Percentiles rank a stretch among this genome's conserved stretches.
Evolutionary conservation across 2,113 vertebrate species (phyloP).

Genomic region (Eira barbara): DNA sequence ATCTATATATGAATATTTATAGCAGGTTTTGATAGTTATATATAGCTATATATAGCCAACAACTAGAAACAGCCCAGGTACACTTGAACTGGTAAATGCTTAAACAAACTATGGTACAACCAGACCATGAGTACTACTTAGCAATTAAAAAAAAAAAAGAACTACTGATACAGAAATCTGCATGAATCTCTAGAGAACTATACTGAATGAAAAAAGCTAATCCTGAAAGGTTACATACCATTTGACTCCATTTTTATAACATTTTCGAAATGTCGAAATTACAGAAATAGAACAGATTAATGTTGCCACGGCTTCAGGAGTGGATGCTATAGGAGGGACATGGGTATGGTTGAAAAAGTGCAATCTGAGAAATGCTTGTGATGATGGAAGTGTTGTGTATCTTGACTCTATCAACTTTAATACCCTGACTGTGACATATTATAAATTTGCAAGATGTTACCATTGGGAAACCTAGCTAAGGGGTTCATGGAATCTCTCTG

Average conservation of each 20-base stretch:
- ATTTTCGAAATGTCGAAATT: not conserved
- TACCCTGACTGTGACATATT: not conserved
- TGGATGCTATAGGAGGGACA: not conserved
- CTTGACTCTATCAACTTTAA: not conserved
- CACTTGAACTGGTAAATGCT: not conserved
- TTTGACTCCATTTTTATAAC: not conserved
- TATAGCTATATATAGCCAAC: not conserved
- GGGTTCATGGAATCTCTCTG: not conserved
- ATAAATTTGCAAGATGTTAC: not conserved
- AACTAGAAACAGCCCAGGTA: not conserved
- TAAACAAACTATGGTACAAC: not conserved
- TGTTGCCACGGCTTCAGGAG: not conserved
- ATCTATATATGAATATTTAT: not conserved
- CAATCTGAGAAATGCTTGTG: not conserved
- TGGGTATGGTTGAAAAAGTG: not conserved
- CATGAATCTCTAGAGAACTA: not conserved
- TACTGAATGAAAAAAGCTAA: not conserved
- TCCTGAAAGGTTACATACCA: not conserved
- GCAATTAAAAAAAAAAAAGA: not conserved
- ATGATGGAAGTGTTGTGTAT: not conserved
- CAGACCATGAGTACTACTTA: not conserved
- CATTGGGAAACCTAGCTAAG: not conserved
- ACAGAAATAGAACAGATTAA: not conserved
- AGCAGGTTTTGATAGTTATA: not conserved
- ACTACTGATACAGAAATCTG: not conserved